Evolutionary conservation across 2,888 invertebrate genomes (phyloP).

Genomic region (Pollenia labialis): DNA sequence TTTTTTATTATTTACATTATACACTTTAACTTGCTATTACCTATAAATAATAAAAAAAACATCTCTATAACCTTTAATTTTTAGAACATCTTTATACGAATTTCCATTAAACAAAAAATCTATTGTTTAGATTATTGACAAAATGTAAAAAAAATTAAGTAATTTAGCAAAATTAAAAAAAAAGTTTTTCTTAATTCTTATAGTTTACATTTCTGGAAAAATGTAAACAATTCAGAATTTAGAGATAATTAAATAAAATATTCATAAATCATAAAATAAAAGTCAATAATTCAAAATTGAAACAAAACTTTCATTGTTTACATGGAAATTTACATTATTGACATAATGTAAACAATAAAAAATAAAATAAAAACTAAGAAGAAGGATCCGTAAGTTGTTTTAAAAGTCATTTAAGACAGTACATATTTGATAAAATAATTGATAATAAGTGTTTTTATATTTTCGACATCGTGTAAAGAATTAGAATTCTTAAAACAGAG

Average conservation of each 20-base stretch:
- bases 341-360: constrained; percentile 16
- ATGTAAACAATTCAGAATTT: background rate
- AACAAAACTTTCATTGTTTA: too few relatives aligned
- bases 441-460: background rate
- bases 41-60: too few relatives aligned
- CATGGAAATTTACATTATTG: background rate
- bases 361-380: background rate
- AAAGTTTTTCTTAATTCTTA: too few relatives aligned
- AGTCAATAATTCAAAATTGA: too few relatives aligned
- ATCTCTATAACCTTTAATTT: too few relatives aligned
- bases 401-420: background rate
- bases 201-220: background rate
- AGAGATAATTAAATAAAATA: too few relatives aligned
- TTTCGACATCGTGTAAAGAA: constrained; percentile 4
- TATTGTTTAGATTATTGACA: background rate
- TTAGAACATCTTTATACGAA: too few relatives aligned
- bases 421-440: background rate
- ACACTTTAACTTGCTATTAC: too few relatives aligned
- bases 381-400: background rate
- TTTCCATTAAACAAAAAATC: background rate
- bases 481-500: background rate
- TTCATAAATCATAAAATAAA: too few relatives aligned
- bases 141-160: too few relatives aligned
- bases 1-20: too few relatives aligned
- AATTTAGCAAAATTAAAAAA: too few relatives aligned